Percentiles rank a stretch among this genome's conserved stretches.
phyloP scores from a whole-genome alignment of 1,140 invertebrate species.

The Coelopa frigida region DNA sequence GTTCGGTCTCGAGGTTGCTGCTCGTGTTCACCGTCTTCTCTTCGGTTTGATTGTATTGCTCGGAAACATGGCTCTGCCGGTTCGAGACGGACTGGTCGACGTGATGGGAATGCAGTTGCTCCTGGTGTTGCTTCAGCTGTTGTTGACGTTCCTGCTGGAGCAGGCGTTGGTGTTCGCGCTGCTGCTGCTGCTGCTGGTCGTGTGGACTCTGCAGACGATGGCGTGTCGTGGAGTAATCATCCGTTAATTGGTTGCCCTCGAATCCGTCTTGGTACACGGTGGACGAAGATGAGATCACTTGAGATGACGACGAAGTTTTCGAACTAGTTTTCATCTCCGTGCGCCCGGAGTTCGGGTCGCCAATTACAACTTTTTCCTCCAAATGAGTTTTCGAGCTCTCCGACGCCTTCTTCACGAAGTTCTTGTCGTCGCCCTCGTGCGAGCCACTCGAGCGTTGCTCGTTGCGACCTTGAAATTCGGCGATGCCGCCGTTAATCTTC shows the following conservation, averaged over 20 bases:
- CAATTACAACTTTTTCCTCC: conserved; percentile 53
- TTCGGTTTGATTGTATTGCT: conserved; percentile 22
- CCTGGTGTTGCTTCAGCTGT: conserved; percentile 12
- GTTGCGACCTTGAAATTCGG: conserved; percentile 54
- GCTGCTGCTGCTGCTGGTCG: conserved; percentile 10
- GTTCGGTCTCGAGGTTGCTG: conserved; percentile 33
- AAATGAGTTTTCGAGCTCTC: conserved; percentile 51
- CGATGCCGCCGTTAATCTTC: conserved; percentile 53
- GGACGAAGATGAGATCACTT: conserved; percentile 33
- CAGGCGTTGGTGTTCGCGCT: conserved; percentile 16
- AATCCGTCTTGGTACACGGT: conserved; percentile 22
- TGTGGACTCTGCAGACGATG: conserved; percentile 9
- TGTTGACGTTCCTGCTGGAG: conserved; percentile 9
- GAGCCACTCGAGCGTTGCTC: conserved; percentile 51
- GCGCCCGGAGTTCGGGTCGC: conserved; percentile 45
- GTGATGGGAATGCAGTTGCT: conserved; percentile 15
- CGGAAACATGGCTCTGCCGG: conserved; percentile 7
- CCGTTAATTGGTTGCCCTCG: conserved; percentile 6
- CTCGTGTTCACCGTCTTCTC: conserved; percentile 29
- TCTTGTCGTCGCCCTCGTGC: conserved; percentile 56
- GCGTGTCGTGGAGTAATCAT: conserved; percentile 16
- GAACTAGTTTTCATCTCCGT: conserved; percentile 40
- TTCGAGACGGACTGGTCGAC: conserved; percentile 11
- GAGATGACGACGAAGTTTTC: conserved; percentile 29
- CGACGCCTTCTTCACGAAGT: conserved; percentile 52